Conservation (phyloP, 1,140 invertebrate species). For the Triops cancriformis region DNA sequence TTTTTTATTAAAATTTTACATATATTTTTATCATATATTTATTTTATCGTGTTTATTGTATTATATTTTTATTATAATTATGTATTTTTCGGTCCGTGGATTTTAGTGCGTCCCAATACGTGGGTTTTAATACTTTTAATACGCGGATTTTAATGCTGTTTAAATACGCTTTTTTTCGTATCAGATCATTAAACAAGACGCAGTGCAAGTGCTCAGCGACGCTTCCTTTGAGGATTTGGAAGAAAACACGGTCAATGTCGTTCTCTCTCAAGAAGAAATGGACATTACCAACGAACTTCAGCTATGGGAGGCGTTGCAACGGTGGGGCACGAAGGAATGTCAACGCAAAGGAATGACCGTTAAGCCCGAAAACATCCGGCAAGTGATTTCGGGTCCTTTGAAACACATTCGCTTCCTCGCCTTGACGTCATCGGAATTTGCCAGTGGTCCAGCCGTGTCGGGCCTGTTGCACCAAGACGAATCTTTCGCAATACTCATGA, state of each 20-base stretch:
- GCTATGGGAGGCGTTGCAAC: slow-evolving; percentile 58
- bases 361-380: slow-evolving; percentile 34
- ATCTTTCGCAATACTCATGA: slow-evolving; percentile 69
- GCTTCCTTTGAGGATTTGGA: slow-evolving; percentile 65
- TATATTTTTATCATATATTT: too few species aligned
- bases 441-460: slow-evolving; percentile 62
- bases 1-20: too few species aligned
- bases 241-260: slow-evolving; percentile 57
- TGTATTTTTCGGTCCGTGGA: too few species aligned
- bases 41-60: too few species aligned
- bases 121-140: too few species aligned
- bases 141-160: too few species aligned
- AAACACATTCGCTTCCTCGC: slow-evolving; percentile 65
- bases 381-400: slow-evolving; percentile 48
- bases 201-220: slow-evolving; percentile 61
- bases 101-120: too few species aligned
- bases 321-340: slow-evolving; percentile 50
- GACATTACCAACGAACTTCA: slow-evolving; percentile 64
- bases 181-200: slow-evolving; percentile 39
- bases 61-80: too few species aligned
- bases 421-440: slow-evolving; percentile 66
- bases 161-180: too few species aligned
- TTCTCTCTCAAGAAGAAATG: slow-evolving; percentile 61
- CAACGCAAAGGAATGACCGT: slow-evolving; percentile 33
- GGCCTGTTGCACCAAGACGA: slow-evolving; percentile 59